Evolutionary conservation across 2,113 vertebrate species (phyloP), one percentile per base, ranked within the genome.

Genomic region (Corvus hawaiiensis): DNA sequence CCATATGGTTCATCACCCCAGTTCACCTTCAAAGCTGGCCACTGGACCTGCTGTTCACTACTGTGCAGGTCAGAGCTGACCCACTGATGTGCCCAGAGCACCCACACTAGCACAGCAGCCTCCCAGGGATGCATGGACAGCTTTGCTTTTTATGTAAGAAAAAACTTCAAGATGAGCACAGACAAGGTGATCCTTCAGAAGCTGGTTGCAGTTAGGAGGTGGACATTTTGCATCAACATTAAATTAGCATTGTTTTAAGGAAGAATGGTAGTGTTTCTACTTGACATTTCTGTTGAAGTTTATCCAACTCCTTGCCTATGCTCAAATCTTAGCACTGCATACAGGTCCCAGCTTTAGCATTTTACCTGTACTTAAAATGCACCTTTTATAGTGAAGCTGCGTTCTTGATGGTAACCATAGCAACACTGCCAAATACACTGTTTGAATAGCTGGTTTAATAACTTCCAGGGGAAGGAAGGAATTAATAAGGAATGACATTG

Each of bases 11-110:
- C 93, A 69, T 96, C 64, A 96, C 97, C 97, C 86, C 69, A 96
- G 83, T 54, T 95, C 62, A 96, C 96, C 95, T 89, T 86, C 56
- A 84, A 97, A 98, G 97, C 97, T 90, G 78, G 72, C 77, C 13
- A 11, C 82, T 73, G 69, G 79, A 49, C 32, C 82, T 87, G 94
- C 87, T 94, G 93, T 73, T 91, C 79, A 67, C 48, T 33, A 58
- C 76, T 63, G 32, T 2, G 4, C 43, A 93, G 52, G 43, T 62
- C 89, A 89, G 59, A 77, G 68, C 73, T 58, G 39, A 71, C 64
- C 56, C 68, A 68, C 30, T 28, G 49, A 83, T 41, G 51, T 82
- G 51, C 58, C 82, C 56, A 73, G n/a, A 75, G 51, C 46, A 75
- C 4, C 22, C 62, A 84, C 7, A 20, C 18, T 7, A 33, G 49